Conservation (phyloP, 2,797 vertebrate species). For the Premnoplex brunnescens region DNA sequence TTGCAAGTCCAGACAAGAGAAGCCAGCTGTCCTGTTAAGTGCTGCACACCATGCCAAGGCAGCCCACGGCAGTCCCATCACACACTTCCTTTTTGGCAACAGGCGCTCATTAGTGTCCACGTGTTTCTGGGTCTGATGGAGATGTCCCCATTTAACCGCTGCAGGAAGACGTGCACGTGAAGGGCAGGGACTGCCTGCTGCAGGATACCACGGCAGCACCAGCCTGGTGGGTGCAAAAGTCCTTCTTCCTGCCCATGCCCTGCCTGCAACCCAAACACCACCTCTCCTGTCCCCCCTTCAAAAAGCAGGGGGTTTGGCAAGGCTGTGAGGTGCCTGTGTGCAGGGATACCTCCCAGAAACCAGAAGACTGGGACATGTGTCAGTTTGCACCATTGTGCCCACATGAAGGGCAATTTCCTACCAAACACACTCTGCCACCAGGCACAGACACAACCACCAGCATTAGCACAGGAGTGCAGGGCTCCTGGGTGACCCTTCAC, state of each 20-base stretch:
- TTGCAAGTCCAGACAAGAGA: neutral
- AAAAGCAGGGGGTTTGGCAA: neutral
- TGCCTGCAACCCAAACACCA: neutral
- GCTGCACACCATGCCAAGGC: neutral
- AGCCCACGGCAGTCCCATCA: neutral
- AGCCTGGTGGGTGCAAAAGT: neutral
- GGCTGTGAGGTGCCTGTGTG: neutral
- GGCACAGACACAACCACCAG: neutral
- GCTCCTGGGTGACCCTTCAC: neutral
- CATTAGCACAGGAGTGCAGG: accelerated
- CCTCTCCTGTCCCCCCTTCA: neutral
- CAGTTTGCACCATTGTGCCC: neutral
- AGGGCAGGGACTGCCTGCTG: neutral
- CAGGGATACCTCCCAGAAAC: neutral
- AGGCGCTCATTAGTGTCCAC: neutral
- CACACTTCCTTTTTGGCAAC: constrained; percentile 16
- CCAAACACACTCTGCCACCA: neutral
- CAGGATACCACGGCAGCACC: neutral
- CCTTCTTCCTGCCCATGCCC: accelerated
- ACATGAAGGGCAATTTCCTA: accelerated
- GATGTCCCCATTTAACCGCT: neutral
- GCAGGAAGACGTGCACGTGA: neutral
- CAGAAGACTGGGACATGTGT: neutral
- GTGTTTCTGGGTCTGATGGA: neutral
- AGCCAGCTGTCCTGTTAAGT: neutral